A percentile compares a stretch with the other conserved stretches of the same genome.
These are phyloP conservation scores for Artibeus lituratus DNA, from an alignment of 2,797 vertebrate species.

Conservation along the genomic window DNA sequence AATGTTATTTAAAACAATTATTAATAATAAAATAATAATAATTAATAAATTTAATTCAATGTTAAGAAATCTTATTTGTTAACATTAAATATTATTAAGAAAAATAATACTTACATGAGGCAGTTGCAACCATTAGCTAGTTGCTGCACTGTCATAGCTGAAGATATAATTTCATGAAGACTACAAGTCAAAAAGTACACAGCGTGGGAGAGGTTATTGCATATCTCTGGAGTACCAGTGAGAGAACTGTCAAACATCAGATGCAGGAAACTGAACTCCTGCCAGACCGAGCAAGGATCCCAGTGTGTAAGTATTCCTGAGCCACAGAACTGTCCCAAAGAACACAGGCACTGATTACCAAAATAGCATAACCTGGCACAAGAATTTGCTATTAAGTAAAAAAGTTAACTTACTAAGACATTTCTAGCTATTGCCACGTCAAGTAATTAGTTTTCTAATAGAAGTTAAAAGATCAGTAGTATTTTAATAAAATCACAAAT, in stretches of 20 bases:
- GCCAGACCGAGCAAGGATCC: constrained; percentile 59
- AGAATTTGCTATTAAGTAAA: constrained; percentile 62
- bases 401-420: constrained; percentile 43
- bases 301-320: constrained; percentile 70
- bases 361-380: constrained; percentile 49
- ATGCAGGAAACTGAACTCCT: constrained; percentile 47
- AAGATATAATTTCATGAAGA: constrained; percentile 55
- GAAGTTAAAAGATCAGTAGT: not conserved
- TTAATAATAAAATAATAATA: not conserved
- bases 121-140: not conserved
- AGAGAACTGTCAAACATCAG: constrained; percentile 46
- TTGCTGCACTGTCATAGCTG: not conserved
- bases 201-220: constrained; percentile 28
- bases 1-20: not conserved
- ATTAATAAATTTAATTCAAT: not conserved
- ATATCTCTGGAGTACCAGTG: constrained; percentile 76
- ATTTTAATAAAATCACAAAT: not conserved
- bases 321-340: constrained; percentile 55
- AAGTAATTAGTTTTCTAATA: not conserved
- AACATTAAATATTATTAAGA: not conserved
- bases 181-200: constrained; percentile 71
- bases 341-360: constrained; percentile 53
- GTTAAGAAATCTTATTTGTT: not conserved
- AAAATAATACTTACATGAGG: not conserved
- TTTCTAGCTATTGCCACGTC: not conserved